Evolutionary conservation across 2,888 invertebrate genomes (phyloP).

Genomic region (Rhagium mordax): DNA sequence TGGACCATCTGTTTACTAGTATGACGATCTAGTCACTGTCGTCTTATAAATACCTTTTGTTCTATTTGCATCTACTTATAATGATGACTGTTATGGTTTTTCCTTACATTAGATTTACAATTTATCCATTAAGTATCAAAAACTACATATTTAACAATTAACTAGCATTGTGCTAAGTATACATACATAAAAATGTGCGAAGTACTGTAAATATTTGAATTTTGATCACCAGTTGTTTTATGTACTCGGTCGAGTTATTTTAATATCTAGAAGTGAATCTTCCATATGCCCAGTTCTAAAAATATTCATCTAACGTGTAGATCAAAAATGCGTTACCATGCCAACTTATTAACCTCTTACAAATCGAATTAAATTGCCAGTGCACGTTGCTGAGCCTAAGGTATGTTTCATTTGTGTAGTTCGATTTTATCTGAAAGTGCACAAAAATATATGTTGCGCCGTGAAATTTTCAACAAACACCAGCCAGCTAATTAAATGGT

Average conservation of each 20-base stretch:
- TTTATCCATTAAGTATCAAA: background rate
- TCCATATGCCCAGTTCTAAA: conserved; percentile 26
- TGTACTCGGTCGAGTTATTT: conserved; percentile 27
- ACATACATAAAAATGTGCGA: conserved; percentile 7
- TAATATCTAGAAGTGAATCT: conserved; percentile 23
- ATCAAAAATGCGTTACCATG: conserved; percentile 25
- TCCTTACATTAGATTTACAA: too few species aligned
- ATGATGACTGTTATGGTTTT: too few species aligned
- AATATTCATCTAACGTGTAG: conserved; percentile 25
- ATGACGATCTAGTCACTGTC: too few species aligned
- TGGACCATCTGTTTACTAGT: too few species aligned
- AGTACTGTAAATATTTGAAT: conserved; percentile 24
- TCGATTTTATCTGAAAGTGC: background rate
- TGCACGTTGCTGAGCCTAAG: background rate
- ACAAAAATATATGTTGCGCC: background rate
- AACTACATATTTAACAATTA: background rate
- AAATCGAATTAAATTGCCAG: conserved; percentile 6
- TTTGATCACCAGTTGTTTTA: conserved; percentile 30
- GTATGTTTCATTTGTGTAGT: background rate
- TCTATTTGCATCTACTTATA: too few species aligned
- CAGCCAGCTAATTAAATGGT: conserved; percentile 17
- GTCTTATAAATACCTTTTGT: too few species aligned
- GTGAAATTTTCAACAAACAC: conserved; percentile 10
- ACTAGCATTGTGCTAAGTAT: background rate
- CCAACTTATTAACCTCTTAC: conserved; percentile 29